Conservation (phyloP, 2,113 vertebrate genomes). For the Ramphastos sulfuratus region DNA sequence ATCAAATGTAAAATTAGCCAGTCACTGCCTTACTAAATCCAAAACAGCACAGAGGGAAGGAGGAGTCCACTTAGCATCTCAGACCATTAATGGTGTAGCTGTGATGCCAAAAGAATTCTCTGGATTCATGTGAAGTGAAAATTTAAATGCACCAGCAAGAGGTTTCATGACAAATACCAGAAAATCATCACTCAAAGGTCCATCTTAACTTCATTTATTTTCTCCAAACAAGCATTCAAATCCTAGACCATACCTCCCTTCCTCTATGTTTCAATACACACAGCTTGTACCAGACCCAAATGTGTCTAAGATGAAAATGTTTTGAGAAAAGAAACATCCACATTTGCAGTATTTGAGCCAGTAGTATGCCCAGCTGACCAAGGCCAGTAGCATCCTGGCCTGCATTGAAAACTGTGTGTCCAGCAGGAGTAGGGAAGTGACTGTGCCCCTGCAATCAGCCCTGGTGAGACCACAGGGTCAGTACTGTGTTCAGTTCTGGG, state of each 20-base stretch:
- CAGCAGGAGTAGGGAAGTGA: too few species aligned
- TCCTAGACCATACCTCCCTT: not conserved
- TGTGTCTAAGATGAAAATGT: not conserved
- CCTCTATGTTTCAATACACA: not conserved
- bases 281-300: not conserved
- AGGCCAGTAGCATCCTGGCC: too few species aligned
- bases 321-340: not conserved
- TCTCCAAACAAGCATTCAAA: not conserved
- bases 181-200: not conserved
- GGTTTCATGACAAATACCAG: not conserved
- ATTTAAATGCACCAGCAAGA: not conserved
- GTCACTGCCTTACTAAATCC: accelerated
- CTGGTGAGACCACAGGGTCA: too few species aligned
- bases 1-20: not conserved
- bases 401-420: too few species aligned
- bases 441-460: too few species aligned
- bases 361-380: too few species aligned
- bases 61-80: not conserved
- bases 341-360: not conserved
- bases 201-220: not conserved
- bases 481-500: too few species aligned
- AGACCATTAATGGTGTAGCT: not conserved
- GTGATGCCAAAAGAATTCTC: not conserved
- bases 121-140: not conserved
- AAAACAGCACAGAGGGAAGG: not conserved